Base-by-base conservation (phyloP, 1,140 invertebrate species). In the Heliconius nattereri region DNA sequence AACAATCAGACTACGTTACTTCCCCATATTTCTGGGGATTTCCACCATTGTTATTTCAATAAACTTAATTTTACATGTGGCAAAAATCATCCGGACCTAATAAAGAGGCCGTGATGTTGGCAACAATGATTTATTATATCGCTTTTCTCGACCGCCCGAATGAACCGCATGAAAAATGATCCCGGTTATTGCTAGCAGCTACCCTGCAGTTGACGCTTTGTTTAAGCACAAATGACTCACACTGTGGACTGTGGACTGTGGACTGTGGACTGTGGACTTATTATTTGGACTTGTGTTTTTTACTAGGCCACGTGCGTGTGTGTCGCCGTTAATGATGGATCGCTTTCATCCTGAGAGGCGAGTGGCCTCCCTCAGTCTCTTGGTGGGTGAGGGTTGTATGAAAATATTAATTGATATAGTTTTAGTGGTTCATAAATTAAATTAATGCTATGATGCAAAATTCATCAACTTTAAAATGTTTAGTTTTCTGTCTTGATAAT, bases 161-260 rank as follows among this genome's bases (percentile, higher is more conserved):
- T 93, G 90, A 93, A 91, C 91, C 91, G 87, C 87, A 93, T 94
- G 92, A 94, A 94, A 94, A 94, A 94, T 94, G 91, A 92, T 93
- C 90, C 85, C 86, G 86, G 91, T 92, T 94, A 94, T 94, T 93
- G 91, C 91, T 89, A 90, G 82, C 87, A 88, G 84, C 90, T 87
- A 89, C 90, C 90, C 92, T 94, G 92, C 88, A 86, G 88, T 92
- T 94, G 92, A 94, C 92, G 91, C 91, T 94, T 92, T 94, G 91
- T 94, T 94, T 94, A 94, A 92, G 89, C 90, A 92, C 90, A 94
- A 93, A 94, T 91, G 92, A 92, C 90, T 93, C 88, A 87, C 90
- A 91, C 91, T 92, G 92, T 87, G 86, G 89, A 91, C 82, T 91
- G 29, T 32, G 29, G 29, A 91, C 91, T 92, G 92, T 87, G 86